Base-by-base conservation (phyloP, 2,113 vertebrate genomes). In the Passer montanus region DNA sequence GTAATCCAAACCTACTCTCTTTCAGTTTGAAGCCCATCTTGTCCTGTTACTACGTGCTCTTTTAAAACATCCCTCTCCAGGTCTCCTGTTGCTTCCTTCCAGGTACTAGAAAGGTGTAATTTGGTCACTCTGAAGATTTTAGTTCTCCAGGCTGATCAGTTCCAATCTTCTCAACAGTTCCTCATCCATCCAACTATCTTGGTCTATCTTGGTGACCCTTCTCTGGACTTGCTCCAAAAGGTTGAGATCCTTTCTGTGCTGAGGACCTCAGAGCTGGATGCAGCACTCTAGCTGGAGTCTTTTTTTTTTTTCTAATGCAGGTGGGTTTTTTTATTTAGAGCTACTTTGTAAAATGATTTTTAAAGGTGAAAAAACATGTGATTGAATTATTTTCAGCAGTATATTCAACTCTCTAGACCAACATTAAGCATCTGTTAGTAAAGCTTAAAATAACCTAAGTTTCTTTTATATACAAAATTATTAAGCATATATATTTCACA, bases 271-370 rank as follows among this genome's bases (percentile, higher is more conserved):
- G 52, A 59, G 10, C 6, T n/a, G 19, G 15, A 33, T 24, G 16
- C 15, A 67, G 6, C 20, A 24, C 1, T 39, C 9, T 11, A 5
- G 6, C 15, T 30, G 11, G 3, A 11, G 3, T 20, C 3, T n/a
- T n/a, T 52, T 43, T 47, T 35, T 26, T 46, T 37, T 66, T 37
- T 12, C 3, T 41, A 59, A 39, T 9, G 12, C 4, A 39, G 12
- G 2, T 2, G 39, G 39, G 39, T 41, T 41, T 2, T 43, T 74
- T 52, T n/a, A 44, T 41, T 66, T 39, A n/a, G 7, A 46, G 2
- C 9, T 60, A 18, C n/a, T 47, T 78, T 49, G 21, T 23, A 78
- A 68, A 84, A 75, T 26, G 1, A 2, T 63, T 50, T 33, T 53
- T 75, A 43, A 74, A 78, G 35, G 35, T 31, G 8, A 70, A 84